phyloP scores from a whole-genome alignment of 37 sponge, comb jelly and placozoan species.

The Hexactinellida sp. region DNA sequence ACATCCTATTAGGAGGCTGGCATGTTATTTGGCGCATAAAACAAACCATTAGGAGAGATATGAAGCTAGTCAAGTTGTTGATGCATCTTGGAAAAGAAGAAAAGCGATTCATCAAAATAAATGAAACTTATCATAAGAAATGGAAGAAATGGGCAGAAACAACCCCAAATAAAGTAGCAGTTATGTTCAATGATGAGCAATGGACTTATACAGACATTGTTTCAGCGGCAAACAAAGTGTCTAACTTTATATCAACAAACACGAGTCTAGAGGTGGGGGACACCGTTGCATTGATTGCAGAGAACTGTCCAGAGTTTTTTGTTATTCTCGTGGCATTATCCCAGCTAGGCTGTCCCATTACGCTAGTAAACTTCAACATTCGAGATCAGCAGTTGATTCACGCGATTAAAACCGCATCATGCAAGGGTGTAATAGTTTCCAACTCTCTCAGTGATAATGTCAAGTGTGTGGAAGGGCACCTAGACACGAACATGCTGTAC shows the following conservation, averaged over 20 bases:
- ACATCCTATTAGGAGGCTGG: not conserved
- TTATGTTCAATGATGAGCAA: conserved; percentile 39
- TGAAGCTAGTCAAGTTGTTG: not conserved
- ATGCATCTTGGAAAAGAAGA: not conserved
- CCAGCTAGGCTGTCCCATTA: conserved; percentile 49
- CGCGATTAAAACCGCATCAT: conserved; percentile 43
- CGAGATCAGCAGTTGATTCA: conserved; percentile 49
- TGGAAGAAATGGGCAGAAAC: conserved; percentile 17
- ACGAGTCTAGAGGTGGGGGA: conserved; percentile 37
- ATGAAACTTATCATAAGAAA: not conserved
- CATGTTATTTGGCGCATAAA: not conserved
- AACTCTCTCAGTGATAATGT: conserved; percentile 4
- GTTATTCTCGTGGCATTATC: conserved; percentile 47
- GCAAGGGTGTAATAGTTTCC: conserved; percentile 34
- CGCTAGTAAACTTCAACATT: conserved; percentile 85
- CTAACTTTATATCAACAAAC: conserved; percentile 22
- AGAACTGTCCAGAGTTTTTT: conserved; percentile 65
- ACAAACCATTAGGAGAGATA: not conserved
- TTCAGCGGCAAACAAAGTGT: conserved; percentile 35
- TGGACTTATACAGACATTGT: conserved; percentile 49
- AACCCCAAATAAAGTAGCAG: conserved; percentile 51
- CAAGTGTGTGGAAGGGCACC: not conserved
- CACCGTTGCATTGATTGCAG: conserved; percentile 57
- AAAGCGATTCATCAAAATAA: not conserved
- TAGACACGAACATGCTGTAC: not conserved